Evolutionary conservation across 2,888 invertebrate species (phyloP), one percentile per base, ranked within the genome.

Genomic region (Epinotia bilunana): DNA sequence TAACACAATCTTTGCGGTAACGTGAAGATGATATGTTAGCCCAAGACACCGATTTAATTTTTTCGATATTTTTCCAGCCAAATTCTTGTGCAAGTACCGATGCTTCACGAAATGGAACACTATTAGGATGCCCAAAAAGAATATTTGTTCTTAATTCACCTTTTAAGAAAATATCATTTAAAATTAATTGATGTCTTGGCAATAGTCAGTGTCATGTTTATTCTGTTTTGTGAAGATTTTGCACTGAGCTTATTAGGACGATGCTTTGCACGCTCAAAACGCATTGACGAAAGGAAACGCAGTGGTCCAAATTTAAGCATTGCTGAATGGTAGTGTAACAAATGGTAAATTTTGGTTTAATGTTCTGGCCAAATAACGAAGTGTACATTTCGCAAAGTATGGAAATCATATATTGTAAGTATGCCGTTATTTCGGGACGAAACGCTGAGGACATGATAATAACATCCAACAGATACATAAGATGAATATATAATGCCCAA

Each of bases 211-310:
- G 75, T 72, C 75, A 75, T 75, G 12, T 75, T 75, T 33, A 58
- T 58, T 20, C 75, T 55, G 28, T 75, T 75, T 13, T 1, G 6
- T 3, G 75, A 63, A 28, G 75, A 75, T 20, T 75, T 75, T 33
- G 75, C 23, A 3, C 72, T 64, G 13, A 77, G 67, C 20, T 77
- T 77, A 57, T 73, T 73, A 33, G 55, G 61, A 7, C 74, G 76
- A 53, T 77, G 76, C 18, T 77, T 77, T 3, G 77, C 75, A n/a
- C n/a, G n/a, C 72, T 75, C 72, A 68, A 58, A 75, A 6, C 75
- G 67, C 67, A 75, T 75, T 7, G 75, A 75, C 6, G 72, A 72
- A 0, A 75, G 55, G 72, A 33, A 62, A 1, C 72, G n/a, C 20
- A 75, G 12, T 0, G 75, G 75, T 0, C 75, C 75, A 72, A 72